phyloP scores from a whole-genome alignment of 2,888 invertebrate species.

The Leucophora obtusa region DNA sequence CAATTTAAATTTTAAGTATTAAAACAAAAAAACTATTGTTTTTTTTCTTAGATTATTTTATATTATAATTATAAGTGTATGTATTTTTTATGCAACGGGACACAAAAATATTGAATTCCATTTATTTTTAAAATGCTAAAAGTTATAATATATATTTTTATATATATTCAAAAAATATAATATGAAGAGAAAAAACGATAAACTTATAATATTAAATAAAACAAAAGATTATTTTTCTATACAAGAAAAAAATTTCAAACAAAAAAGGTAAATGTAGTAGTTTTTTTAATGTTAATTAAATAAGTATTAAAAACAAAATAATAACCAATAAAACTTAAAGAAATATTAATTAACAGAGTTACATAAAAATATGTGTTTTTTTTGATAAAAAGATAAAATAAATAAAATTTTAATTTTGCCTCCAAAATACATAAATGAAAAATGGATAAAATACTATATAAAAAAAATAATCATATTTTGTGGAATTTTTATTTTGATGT shows the following conservation, averaged over 20 bases:
- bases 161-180: slow-evolving; percentile 22
- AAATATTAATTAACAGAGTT: slow-evolving; percentile 29
- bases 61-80: slow-evolving; percentile 22
- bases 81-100: slow-evolving; percentile 39
- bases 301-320: slow-evolving; percentile 30
- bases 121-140: slow-evolving; percentile 26
- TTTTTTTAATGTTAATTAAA: slow-evolving; percentile 58
- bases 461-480: too few species aligned
- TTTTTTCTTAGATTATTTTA: slow-evolving; percentile 29
- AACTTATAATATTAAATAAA: slow-evolving; percentile 35
- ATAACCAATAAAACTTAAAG: slow-evolving; percentile 34
- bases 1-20: slow-evolving; percentile 54
- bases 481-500: too few species aligned
- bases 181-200: slow-evolving; percentile 33
- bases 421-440: slow-evolving; percentile 33
- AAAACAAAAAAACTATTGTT: slow-evolving; percentile 15
- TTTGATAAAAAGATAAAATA: slow-evolving; percentile 58
- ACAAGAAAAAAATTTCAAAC: background rate
- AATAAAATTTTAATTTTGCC: slow-evolving; percentile 57
- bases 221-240: slow-evolving; percentile 48
- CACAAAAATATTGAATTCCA: slow-evolving; percentile 44
- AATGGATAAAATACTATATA: slow-evolving; percentile 9
- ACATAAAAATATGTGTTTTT: slow-evolving; percentile 47
- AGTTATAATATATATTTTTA: slow-evolving; percentile 33
- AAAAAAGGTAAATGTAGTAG: slow-evolving; percentile 54